Base-by-base conservation (phyloP, 2,888 invertebrate species). In the Lissocephala sabroskyi region DNA sequence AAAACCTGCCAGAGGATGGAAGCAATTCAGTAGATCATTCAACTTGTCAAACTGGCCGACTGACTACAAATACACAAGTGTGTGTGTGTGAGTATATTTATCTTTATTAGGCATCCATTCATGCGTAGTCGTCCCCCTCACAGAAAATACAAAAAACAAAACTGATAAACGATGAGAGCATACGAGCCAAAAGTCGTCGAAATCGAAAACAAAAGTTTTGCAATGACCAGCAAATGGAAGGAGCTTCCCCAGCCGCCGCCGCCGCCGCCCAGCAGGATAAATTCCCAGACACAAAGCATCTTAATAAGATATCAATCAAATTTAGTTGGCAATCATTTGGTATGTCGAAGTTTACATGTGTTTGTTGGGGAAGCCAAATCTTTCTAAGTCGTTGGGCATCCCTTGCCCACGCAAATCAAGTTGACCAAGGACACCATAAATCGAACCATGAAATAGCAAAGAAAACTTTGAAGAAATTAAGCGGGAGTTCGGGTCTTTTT, bases 301-400 rank as follows among this genome's bases (percentile, higher is more conserved):
- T 76, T 76, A 76, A 68, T 68, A 68, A 76, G 67, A 76, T 73
- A 70, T 70, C 77, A 70, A 70, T 70, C 68, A 70, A 76, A 76
- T 53, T 76, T 67, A 23, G 23, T 67, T 55, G 74, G 73, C 68
- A 70, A 76, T 68, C 68, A 49, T 51, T 55, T 55, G 52, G 52
- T 40, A 33, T 32, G 18, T 37, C n/a, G 11, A 37, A 37, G 18
- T 37, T 37, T 3, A 4, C 37, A 37, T 17, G 16, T 6, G 7
- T 35, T 23, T 23, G 4, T 23, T n/a, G n/a, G n/a, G n/a, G n/a
- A n/a, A n/a, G n/a, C n/a, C n/a, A n/a, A n/a, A n/a, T n/a, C n/a
- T n/a, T n/a, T n/a, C n/a, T n/a, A n/a, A n/a, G n/a, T n/a, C n/a
- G n/a, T n/a, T n/a, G n/a, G n/a, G n/a, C n/a, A n/a, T n/a, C n/a